Evolutionary conservation across 2,113 vertebrate species (phyloP), one percentile per base, ranked within the genome.

Genomic region (Furnarius figulus): DNA sequence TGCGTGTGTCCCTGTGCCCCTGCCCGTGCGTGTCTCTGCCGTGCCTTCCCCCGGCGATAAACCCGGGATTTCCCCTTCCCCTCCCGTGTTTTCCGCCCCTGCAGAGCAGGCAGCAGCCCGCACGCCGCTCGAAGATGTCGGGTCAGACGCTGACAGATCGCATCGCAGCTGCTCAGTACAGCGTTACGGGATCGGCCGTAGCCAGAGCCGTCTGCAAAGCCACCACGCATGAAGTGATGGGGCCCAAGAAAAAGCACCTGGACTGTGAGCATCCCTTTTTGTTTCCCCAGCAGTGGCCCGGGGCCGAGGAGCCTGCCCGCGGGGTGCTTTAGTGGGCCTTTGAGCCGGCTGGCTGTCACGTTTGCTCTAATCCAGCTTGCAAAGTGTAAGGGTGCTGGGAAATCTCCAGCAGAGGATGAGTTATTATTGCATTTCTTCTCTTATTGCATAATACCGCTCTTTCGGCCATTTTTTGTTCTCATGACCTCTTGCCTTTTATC

Each of bases 231-330:
- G 99, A 99, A 97, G 99, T 99, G 98, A 99, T 99, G 99, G 99
- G 99, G 96, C 99, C 99, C 98, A 99, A 99, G 99, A 99, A 99
- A 66, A 99, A 99, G 97, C 99, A 99, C 99, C 98, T 99, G 98
- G 99, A 99, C 97, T 99, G 99, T 99, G 98, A 99, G 99, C 98
- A 94, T 95, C 95, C 92, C 85, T 74, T 95, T 74, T 85, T 71
- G 89, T 91, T 90, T 92, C 96, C 93, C 79, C 53, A 72, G 78
- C 17, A 19, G 47, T 12, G 71, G 42, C 52, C 55, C 40, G 9
- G 3, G 81, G 53, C 74, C 35, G 39, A 89, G 77, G 74, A 88
- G 62, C 30, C 68, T 12, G 77, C 61, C 68, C 28, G 22, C 19
- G 3, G 31, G n/a, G 61, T 56, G 33, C 14, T 66, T 6, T 1